These are phyloP conservation scores for Agriotes lineatus DNA, from an alignment of 2,888 invertebrate species.

Conservation along the genomic window DNA sequence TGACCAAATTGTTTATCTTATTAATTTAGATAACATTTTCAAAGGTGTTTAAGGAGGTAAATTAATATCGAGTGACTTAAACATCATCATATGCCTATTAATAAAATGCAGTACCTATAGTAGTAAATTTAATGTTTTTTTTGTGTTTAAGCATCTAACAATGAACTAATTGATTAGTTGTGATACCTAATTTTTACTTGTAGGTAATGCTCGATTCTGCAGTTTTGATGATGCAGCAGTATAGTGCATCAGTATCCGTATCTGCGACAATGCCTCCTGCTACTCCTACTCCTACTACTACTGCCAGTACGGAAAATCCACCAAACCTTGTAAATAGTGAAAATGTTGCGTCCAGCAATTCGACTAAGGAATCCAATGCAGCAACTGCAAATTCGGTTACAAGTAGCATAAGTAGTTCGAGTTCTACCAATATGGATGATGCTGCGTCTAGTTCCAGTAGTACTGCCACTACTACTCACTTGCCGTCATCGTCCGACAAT, in stretches of 20 bases:
- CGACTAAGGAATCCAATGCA: slow-evolving; percentile 5
- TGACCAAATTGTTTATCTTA: too few species aligned
- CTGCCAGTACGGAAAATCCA: slow-evolving; percentile 26
- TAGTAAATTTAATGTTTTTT: too few species aligned
- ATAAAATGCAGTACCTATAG: too few species aligned
- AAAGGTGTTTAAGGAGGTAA: too few species aligned
- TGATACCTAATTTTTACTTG: too few species aligned
- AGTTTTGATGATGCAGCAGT: slow-evolving; percentile 94
- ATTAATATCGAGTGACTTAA: too few species aligned
- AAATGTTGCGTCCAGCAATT: slow-evolving; percentile 10
- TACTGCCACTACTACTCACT: background rate
- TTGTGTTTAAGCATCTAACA: too few species aligned
- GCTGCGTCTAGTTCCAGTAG: slow-evolving; percentile 22
- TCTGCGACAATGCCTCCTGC: slow-evolving; percentile 54
- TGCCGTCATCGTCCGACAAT: too few species aligned
- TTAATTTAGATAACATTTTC: too few species aligned
- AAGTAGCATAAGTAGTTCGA: slow-evolving; percentile 11
- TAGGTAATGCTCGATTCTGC: slow-evolving; percentile 94
- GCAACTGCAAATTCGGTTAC: slow-evolving; percentile 10
- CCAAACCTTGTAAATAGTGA: slow-evolving; percentile 14
- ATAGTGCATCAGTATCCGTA: slow-evolving; percentile 76
- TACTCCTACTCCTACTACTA: slow-evolving; percentile 9
- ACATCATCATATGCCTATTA: too few species aligned
- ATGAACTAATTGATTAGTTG: too few species aligned
- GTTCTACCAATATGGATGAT: background rate